Evolutionary conservation across 1,140 invertebrate genomes (phyloP), one percentile per base, ranked within the genome.

Genomic region (Pseudomyrmex concolor): DNA sequence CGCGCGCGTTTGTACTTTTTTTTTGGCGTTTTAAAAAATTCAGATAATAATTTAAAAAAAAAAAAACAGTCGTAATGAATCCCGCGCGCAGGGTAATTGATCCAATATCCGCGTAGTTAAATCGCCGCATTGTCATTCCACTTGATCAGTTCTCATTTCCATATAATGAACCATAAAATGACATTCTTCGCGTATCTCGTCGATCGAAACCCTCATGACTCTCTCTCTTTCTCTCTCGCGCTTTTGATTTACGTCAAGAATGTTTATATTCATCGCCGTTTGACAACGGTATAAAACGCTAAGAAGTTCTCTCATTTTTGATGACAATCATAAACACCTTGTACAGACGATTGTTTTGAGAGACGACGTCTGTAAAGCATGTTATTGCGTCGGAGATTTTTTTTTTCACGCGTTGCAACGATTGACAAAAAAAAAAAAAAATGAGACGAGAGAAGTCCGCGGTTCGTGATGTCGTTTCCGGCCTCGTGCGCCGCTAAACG

Each of bases 121-220:
- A 7, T 7, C 34, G 34, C 0, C 34, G 5, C 5, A 34, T 34
- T 34, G 34, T 34, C 7, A 34, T 34, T 34, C 34, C 60, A 25
- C 22, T 25, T 63, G 25, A 63, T 15, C 60, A 12, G n/a, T 67
- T 50, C 48, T 67, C 45, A 67, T 25, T 67, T 67, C n/a, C 43
- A 51, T 51, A 67, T 67, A 67, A 67, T 17, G 45, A 22, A 19
- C 2, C 17, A 51, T 51, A 67, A 67, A 67, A 19, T 67, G 64
- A 67, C 64, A 66, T 66, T 66, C n/a, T 19, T 64, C 34, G 25
- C 34, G 43, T 10, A 10, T 51, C 5, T 51, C 48, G 48, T 67
- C 13, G 64, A 15, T 51, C 19, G 12, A 51, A 50, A 13, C 64
- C 15, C 12, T 2, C 13, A 25, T 22, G 48, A 17, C 12, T 12